A percentile compares a stretch with the other conserved stretches of the same genome.
phyloP scores from a whole-genome alignment of 2,113 vertebrate genomes.

The Alethe castanea region DNA sequence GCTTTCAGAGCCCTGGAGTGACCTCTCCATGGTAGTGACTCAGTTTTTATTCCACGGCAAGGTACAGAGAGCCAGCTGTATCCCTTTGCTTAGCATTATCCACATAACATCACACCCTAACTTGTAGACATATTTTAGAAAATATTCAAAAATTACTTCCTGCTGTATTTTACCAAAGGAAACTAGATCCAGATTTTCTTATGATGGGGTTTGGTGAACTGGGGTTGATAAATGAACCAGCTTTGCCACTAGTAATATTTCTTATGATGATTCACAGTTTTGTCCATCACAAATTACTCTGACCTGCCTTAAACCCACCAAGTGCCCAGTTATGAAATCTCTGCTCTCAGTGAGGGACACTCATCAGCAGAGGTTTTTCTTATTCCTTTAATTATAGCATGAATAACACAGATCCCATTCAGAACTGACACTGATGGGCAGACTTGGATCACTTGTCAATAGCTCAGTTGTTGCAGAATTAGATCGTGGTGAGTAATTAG shows the following conservation, averaged over 20 bases:
- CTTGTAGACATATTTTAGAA: not conserved
- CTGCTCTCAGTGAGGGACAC: not conserved
- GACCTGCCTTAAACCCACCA: not conserved
- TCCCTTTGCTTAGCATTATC: not conserved
- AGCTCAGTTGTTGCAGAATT: not conserved
- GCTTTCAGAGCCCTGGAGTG: not conserved
- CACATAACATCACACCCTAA: not conserved
- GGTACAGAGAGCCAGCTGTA: not conserved
- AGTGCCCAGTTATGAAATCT: not conserved
- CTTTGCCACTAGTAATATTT: not conserved
- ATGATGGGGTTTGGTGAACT: not conserved
- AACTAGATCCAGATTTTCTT: not conserved
- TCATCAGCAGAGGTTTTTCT: not conserved
- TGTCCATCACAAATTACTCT: not conserved
- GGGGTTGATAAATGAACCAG: not conserved
- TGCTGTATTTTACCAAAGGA: not conserved
- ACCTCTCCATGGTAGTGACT: not conserved
- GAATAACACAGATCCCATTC: not conserved
- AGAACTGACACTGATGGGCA: not conserved
- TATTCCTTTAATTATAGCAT: not conserved
- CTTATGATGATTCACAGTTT: not conserved
- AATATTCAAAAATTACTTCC: constrained; percentile 7
- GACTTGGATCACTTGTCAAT: not conserved
- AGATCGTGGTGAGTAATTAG: not conserved
- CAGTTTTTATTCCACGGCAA: not conserved